phyloP scores from a whole-genome alignment of 2,888 invertebrate genomes.

The Nesidiocoris tenuis region DNA sequence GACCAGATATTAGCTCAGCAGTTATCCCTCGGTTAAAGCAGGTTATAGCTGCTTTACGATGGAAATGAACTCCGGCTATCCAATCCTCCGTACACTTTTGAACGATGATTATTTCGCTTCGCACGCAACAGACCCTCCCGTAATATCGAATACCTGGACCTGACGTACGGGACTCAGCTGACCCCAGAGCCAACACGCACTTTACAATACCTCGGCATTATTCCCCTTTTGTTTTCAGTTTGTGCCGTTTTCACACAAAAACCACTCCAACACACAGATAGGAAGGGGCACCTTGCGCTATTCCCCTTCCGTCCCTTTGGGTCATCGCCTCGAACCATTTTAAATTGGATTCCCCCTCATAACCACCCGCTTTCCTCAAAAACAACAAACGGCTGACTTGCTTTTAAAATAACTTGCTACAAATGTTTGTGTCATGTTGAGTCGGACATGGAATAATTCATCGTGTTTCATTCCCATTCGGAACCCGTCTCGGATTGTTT shows the following conservation, averaged over 20 bases:
- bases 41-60: neutral
- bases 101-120: neutral
- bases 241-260: neutral
- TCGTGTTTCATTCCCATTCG: neutral
- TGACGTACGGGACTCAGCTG: neutral
- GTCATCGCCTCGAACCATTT: conserved; percentile 31
- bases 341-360: conserved; percentile 31
- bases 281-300: neutral
- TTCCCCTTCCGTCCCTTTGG: neutral
- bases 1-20: no score
- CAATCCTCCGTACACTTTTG: neutral
- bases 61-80: neutral
- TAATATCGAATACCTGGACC: neutral
- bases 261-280: neutral
- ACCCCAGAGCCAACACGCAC: neutral
- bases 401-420: neutral
- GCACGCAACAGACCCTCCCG: neutral
- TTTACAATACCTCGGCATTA: neutral
- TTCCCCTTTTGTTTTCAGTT: neutral
- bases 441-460: neutral
- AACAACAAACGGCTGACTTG: neutral
- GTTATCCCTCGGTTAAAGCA: no score
- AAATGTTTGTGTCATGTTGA: neutral
- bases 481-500: neutral
- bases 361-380: neutral